Evolutionary conservation across 2,113 vertebrate species (phyloP), one percentile per base, ranked within the genome.

Genomic region (Tetrax tetrax): DNA sequence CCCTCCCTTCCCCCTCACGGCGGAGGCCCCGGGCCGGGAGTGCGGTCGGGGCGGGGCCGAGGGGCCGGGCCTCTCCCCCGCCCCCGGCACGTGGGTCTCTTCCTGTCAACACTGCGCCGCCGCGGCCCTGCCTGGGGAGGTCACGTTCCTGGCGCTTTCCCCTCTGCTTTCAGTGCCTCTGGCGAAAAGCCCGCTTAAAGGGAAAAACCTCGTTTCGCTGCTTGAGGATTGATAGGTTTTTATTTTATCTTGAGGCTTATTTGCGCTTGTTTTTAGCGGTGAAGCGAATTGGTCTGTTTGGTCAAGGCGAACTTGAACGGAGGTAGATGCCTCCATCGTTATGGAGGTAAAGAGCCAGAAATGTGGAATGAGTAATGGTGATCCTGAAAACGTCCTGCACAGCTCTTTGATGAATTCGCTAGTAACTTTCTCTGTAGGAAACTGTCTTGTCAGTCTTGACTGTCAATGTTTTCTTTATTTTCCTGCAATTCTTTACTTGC

Each of bases 71-170:
- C 76, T 27, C n/a, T 2, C 48, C 43, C 38, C 25, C 18, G 3
- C 15, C 18, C 35, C 5, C 56, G 54, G 83, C 78, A 77, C 77
- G 78, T 61, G 80, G 25, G 76, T 20, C 54, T 35, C 19, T 93
- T 92, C 78, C 94, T 94, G 88, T 89, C 92, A 81, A 27, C 82
- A 15, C 2, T 12, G 69, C 43, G 31, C 41, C 45, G 31, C 41
- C 45, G 28, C 35, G 35, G 65, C 27, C 18, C 19, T 23, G 59
- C 22, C 12, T 1, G 38, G 2, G 3, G 5, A 4, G 5, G 5
- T 38, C 17, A 1, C 25, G n/a, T 8, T 23, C 29, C 91, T 95
- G 98, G 95, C 89, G 96, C 98, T 97, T 95, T 98, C 97, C 97
- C 97, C 98, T 98, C 97, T 97, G 81, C 97, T 94, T 63, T 53